Base-by-base conservation (phyloP, 2,797 vertebrate genomes). In the Rhinoraja longicauda region DNA sequence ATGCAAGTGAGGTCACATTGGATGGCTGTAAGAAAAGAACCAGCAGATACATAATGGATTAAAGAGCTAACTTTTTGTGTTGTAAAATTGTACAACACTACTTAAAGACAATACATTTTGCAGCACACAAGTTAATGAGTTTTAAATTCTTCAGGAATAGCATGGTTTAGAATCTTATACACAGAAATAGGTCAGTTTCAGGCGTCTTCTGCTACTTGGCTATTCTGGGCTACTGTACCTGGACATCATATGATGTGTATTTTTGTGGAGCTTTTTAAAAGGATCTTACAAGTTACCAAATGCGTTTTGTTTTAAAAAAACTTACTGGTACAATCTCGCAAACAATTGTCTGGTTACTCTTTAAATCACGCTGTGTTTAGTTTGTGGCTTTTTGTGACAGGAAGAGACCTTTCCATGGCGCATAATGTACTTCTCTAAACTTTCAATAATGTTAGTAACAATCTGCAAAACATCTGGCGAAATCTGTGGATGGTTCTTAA, bases 401-500 rank as follows among this genome's bases (percentile, higher is more conserved):
- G 70, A 92, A 53, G 81, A 57, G 24, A 53, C 24, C 94, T 97
- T 97, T 78, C 98, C 98, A 0, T 98, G 98, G 93, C 98, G 97
- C 21, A 97, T 96, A 93, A 97, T 96, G 94, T 99, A 98, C 90
- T 96, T 97, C 95, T 99, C 98, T 94, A 99, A 96, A 95, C 97
- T 98, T 94, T 99, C 98, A 95, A 99, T 96, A 93, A 99, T 99
- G 95, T 97, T 97, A 93, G 97, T 95, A 0, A 97, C 96, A 95
- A 99, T 97, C 94, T 96, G 96, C 4, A 95, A 97, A 93, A 99
- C 98, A 0, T 99, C 98, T 26, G 95, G 95, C 93, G 99, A 98
- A n/a, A 98, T 99, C 95, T 98, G 96, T 12, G 97, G 97, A 0
- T 98, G 97, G 5, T 97, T 95, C 93, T 97, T 97, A 94, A 99